phyloP scores from a whole-genome alignment of 2,888 invertebrate species.

The Orthosia incerta region DNA sequence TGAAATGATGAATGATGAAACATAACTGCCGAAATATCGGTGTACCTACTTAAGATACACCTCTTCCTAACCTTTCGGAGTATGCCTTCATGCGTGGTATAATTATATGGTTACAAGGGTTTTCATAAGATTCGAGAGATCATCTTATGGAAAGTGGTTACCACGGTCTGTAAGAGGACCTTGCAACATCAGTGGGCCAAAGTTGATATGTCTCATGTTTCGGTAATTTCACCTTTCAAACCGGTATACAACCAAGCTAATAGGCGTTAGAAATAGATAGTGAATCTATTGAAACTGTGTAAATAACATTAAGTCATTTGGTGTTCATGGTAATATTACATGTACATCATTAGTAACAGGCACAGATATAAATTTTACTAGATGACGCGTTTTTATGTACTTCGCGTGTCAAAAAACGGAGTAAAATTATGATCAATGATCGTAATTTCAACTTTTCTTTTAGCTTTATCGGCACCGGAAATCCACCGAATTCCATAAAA shows the following conservation, averaged over 20 bases:
- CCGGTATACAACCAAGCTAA: not conserved
- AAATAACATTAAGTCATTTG: slow-evolving; percentile 9
- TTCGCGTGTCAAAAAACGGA: too few species aligned
- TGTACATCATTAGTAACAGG: too few species aligned
- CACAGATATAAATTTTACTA: too few species aligned
- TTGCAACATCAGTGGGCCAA: slow-evolving; percentile 20
- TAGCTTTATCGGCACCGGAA: too few species aligned
- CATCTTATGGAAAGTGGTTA: slow-evolving; percentile 29
- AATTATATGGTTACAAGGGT: not conserved
- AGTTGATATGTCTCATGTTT: slow-evolving; percentile 21
- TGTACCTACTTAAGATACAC: too few species aligned
- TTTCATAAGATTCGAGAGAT: not conserved
- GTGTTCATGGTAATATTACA: not conserved
- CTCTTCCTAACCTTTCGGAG: not conserved
- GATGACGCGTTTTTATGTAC: too few species aligned
- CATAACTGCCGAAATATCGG: too few species aligned
- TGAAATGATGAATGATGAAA: too few species aligned
- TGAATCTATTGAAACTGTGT: slow-evolving; percentile 13
- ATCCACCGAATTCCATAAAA: too few species aligned
- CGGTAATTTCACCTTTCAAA: slow-evolving; percentile 31
- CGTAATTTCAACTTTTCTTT: too few species aligned
- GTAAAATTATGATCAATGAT: too few species aligned
- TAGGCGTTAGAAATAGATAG: not conserved
- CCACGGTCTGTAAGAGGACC: not conserved
- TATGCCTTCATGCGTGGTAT: not conserved